phyloP scores from a whole-genome alignment of 2,888 invertebrate genomes.

The Zhengitettix transpicula region DNA sequence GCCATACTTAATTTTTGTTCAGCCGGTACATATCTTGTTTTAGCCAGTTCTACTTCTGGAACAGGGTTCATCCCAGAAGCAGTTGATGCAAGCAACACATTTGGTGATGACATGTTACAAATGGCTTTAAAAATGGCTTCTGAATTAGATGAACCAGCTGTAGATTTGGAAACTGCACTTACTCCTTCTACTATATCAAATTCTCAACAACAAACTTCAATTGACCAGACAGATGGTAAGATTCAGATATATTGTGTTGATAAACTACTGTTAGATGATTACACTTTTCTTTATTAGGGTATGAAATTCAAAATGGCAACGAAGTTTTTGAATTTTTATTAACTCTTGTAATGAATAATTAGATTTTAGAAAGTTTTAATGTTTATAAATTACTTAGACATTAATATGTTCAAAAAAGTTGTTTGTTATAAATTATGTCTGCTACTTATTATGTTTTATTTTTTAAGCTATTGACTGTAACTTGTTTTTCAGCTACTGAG shows the following conservation, averaged over 20 bases:
- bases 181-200: conserved; percentile 59
- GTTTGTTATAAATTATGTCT: too few relatives aligned
- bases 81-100: conserved; percentile 42
- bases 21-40: neutral
- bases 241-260: too few relatives aligned
- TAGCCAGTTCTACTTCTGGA: conserved; percentile 6
- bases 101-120: conserved; percentile 69
- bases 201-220: conserved; percentile 21
- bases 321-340: too few relatives aligned
- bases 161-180: conserved; percentile 69
- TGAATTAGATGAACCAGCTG: conserved; percentile 68
- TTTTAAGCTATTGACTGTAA: too few relatives aligned
- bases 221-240: conserved; percentile 11
- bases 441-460: too few relatives aligned
- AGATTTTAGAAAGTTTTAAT: too few relatives aligned
- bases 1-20: neutral
- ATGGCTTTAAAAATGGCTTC: conserved; percentile 73
- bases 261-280: too few relatives aligned
- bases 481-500: conserved; percentile 16
- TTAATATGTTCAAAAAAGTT: too few relatives aligned
- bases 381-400: too few relatives aligned
- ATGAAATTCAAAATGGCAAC: too few relatives aligned
- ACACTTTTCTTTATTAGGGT: too few relatives aligned
- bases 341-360: too few relatives aligned
- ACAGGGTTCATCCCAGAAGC: conserved; percentile 37